phyloP scores from a whole-genome alignment of 2,113 vertebrate genomes.

The Urocynchramus pylzowi region DNA sequence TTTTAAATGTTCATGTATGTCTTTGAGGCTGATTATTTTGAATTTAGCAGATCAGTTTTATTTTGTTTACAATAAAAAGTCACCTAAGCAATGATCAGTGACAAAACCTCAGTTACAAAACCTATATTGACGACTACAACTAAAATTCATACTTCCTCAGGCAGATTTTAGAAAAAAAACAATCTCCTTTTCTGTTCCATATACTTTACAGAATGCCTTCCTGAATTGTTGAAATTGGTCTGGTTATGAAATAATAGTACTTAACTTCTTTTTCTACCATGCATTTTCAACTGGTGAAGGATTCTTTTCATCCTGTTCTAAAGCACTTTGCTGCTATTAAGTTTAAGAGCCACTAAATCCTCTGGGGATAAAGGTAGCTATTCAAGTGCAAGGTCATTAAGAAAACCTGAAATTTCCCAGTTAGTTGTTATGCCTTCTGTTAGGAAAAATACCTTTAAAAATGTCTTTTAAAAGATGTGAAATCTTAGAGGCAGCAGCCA shows the following conservation, averaged over 20 bases:
- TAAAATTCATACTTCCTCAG: neutral
- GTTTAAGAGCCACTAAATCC: neutral
- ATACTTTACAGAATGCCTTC: neutral
- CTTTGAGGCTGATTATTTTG: neutral
- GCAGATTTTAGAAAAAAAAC: neutral
- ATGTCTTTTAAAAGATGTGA: neutral
- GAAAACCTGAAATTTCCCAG: neutral
- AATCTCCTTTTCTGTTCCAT: neutral
- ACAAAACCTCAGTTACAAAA: neutral
- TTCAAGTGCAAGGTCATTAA: constrained; percentile 9
- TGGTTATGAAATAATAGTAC: neutral
- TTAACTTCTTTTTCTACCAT: neutral
- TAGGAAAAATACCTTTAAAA: neutral
- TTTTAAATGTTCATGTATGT: neutral
- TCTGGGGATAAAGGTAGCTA: neutral
- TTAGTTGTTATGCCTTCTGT: neutral
- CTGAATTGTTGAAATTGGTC: neutral
- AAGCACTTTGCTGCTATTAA: constrained; percentile 1
- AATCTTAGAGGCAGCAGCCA: neutral
- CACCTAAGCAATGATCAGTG: neutral
- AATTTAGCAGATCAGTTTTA: neutral
- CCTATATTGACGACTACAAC: neutral
- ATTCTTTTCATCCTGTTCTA: neutral
- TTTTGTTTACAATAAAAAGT: neutral
- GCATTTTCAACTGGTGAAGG: neutral